Evolutionary conservation across 2,797 vertebrate species (phyloP).

Genomic region (Vireo griseus): DNA sequence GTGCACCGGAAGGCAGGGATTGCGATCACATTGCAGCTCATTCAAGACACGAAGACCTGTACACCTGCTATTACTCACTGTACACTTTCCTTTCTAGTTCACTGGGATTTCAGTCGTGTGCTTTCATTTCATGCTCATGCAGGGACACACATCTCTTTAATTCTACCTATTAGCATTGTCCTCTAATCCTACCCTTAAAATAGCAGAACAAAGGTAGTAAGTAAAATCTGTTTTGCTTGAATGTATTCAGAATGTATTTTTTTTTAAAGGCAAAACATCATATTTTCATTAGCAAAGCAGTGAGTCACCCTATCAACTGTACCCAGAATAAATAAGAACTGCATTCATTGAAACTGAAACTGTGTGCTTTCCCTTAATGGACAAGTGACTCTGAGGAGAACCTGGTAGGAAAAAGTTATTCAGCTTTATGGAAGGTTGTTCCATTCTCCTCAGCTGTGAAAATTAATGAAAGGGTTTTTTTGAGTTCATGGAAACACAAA

Average conservation of each 20-base stretch:
- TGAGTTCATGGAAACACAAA: background rate
- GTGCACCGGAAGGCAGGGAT: background rate
- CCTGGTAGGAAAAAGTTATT: slow-evolving; percentile 21
- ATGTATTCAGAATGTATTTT: slow-evolving; percentile 31
- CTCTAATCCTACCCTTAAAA: slow-evolving; percentile 35
- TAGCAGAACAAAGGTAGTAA: slow-evolving; percentile 34
- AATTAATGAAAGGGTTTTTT: background rate
- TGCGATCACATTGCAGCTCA: background rate
- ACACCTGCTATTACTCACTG: background rate
- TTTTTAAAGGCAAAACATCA: slow-evolving; percentile 23
- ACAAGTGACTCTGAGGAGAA: slow-evolving; percentile 43
- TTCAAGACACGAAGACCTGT: background rate
- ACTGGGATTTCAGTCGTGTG: slow-evolving; percentile 4
- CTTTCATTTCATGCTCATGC: slow-evolving; percentile 29
- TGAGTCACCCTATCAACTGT: slow-evolving; percentile 65
- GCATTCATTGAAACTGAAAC: slow-evolving; percentile 59
- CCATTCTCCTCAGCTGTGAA: slow-evolving; percentile 36
- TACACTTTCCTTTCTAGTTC: background rate
- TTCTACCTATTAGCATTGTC: slow-evolving; percentile 8
- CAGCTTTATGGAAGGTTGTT: slow-evolving; percentile 25
- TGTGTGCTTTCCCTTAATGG: slow-evolving; percentile 40
- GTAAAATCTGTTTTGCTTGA: slow-evolving; percentile 37
- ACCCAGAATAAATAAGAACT: slow-evolving; percentile 62
- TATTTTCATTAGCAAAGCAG: slow-evolving; percentile 49
- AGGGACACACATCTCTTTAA: slow-evolving; percentile 19